A percentile compares a stretch with the other conserved stretches of the same genome.
phyloP scores from a whole-genome alignment of 2,888 invertebrate species.

The Exephanes ischioxanthus region DNA sequence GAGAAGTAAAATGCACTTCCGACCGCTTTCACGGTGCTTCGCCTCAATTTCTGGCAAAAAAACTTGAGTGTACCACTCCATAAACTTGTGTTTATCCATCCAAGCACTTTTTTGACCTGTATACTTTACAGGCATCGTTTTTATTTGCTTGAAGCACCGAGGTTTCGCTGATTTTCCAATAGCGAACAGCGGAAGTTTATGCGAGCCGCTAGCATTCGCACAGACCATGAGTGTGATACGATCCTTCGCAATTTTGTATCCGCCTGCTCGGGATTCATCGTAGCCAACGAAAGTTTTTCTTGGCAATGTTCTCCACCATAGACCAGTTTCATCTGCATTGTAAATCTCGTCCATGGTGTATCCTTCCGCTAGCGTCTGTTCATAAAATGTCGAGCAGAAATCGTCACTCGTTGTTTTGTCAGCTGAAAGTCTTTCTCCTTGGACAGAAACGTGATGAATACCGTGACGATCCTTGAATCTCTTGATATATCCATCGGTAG shows the following conservation, averaged over 20 bases:
- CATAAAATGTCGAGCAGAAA: conserved; percentile 28
- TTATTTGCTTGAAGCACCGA: conserved; percentile 70
- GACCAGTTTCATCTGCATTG: conserved; percentile 69
- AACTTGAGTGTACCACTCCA: conserved; percentile 68
- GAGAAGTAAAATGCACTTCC: conserved; percentile 50
- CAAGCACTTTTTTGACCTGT: conserved; percentile 69
- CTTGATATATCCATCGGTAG: conserved; percentile 26
- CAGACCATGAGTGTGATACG: conserved; percentile 73
- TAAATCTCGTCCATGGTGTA: conserved; percentile 62
- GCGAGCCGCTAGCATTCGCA: conserved; percentile 72
- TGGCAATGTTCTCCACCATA: conserved; percentile 67
- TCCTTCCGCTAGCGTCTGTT: conserved; percentile 32
- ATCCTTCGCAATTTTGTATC: conserved; percentile 63
- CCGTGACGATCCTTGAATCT: conserved; percentile 36
- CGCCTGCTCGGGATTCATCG: background rate
- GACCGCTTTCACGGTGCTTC: conserved; percentile 42
- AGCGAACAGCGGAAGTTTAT: conserved; percentile 73
- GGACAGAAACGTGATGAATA: background rate
- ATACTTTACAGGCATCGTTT: conserved; percentile 63
- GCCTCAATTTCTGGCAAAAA: conserved; percentile 67
- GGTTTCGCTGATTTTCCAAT: conserved; percentile 75
- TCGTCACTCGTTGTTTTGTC: conserved; percentile 6
- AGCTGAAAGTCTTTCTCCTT: conserved; percentile 23
- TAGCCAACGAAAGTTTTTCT: conserved; percentile 57
- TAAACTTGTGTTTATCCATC: conserved; percentile 71